Evolutionary conservation across 2,113 vertebrate species (phyloP), one percentile per base, ranked within the genome.

Genomic region (Engystomops pustulosus): DNA sequence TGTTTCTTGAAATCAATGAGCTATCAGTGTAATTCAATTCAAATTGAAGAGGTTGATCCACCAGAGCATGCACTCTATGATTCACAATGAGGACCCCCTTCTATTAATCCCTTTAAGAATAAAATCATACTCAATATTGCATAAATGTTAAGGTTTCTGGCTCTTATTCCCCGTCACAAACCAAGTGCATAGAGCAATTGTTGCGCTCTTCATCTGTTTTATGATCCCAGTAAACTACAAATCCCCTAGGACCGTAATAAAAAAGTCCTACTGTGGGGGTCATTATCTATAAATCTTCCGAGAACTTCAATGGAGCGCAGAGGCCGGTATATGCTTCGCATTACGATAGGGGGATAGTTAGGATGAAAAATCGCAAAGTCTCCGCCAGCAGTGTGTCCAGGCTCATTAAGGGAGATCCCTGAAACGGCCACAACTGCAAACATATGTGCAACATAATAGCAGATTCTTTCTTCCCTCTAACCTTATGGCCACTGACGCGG

Each of bases 401-500:
- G 60, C 20, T 68, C 69, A 84, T 84, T 78, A 84, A n/a, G 23
- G 71, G 45, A 68, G 82, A 84, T 84, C 47, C 68, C 58, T 78
- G 30, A 15, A 77, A 69, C 82, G 49, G 67, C 82, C 49, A 41
- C 82, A 84, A 84, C 72, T 84, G 60, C 74, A 68, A 84, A 84
- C 82, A 84, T 53, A 84, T 84, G 82, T 77, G 51, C 72, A 30
- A 84, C 65, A 84, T 53, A 74, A 78, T 68, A 68, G 78, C 23
- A 77, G 68, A 68, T 84, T 77, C 44, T 55, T 77, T 78, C 72
- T 84, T 84, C 51, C 27, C 74, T 75, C 30, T 67, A 84, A 84
- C 74, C 82, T 84, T 72, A 67, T 51, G 55, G 72, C 58, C 72
- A 77, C 71, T 75, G 58, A 38, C 47, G 30, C 60, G 53, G 44